A percentile compares a stretch with the other conserved stretches of the same genome.
Conservation (phyloP, 2,113 vertebrate genomes). For the Genyomyrus donnyi region DNA sequence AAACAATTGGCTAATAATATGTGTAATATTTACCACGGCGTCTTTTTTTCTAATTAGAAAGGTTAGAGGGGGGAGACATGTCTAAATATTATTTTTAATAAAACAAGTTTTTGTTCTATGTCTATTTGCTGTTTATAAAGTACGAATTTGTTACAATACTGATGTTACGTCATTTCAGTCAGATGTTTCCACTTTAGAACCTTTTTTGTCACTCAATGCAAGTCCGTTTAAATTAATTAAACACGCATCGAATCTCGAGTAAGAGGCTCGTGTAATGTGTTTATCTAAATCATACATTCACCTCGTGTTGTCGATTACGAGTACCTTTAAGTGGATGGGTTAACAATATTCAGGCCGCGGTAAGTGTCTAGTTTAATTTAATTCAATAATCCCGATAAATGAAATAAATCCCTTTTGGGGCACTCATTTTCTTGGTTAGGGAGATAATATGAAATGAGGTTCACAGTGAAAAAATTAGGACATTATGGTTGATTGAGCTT, state of each 20-base stretch:
- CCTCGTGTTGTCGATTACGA: slow-evolving; percentile 25
- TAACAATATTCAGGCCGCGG: slow-evolving; percentile 54
- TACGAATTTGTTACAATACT: background rate
- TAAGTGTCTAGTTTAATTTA: slow-evolving; percentile 75
- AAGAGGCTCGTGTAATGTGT: slow-evolving; percentile 59
- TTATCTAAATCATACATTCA: slow-evolving; percentile 57
- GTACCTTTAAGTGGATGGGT: slow-evolving; percentile 62
- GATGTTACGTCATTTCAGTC: background rate
- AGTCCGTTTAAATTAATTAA: slow-evolving; percentile 43
- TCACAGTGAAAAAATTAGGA: slow-evolving; percentile 70
- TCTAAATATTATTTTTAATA: background rate
- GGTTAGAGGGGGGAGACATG: background rate
- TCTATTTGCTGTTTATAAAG: background rate
- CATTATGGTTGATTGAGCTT: slow-evolving; percentile 75
- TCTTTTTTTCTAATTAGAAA: background rate
- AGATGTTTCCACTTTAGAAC: background rate
- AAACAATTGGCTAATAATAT: background rate
- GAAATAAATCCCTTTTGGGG: slow-evolving; percentile 78
- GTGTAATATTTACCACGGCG: background rate
- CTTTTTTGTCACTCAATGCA: background rate
- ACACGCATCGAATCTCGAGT: slow-evolving; percentile 51
- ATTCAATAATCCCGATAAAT: slow-evolving; percentile 78
- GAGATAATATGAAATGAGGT: slow-evolving; percentile 76
- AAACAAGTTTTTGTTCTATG: background rate
- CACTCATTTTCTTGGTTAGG: slow-evolving; percentile 64